phyloP scores from a whole-genome alignment of 2,113 vertebrate genomes.

The Rhea pennata region DNA sequence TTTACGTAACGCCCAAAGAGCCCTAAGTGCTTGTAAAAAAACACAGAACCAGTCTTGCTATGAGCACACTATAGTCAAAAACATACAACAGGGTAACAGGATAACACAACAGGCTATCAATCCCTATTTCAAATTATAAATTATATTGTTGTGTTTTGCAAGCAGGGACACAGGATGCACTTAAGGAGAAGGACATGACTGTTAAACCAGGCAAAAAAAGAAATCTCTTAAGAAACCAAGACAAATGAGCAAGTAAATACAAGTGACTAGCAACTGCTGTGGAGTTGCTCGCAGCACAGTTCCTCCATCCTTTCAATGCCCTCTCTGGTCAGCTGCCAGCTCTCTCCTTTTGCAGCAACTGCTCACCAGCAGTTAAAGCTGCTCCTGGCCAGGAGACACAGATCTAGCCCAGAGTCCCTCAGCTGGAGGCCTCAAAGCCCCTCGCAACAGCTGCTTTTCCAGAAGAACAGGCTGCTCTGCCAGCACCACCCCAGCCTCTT shows the following conservation, averaged over 20 bases:
- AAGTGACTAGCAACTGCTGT: fast-evolving
- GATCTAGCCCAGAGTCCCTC: too few species aligned
- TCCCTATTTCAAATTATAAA: neutral
- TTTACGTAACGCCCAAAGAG: neutral
- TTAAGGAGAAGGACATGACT: neutral
- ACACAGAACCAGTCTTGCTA: neutral
- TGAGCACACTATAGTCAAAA: neutral
- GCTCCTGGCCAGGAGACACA: neutral
- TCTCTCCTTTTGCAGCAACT: neutral
- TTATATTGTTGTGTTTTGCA: neutral
- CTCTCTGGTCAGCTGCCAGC: neutral
- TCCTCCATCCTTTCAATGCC: neutral
- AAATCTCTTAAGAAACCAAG: neutral
- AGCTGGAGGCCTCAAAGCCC: too few species aligned
- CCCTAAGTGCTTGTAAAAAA: neutral
- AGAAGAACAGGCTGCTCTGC: too few species aligned
- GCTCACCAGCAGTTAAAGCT: neutral
- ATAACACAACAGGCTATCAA: too few species aligned
- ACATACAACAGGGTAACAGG: neutral
- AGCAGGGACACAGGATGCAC: neutral
- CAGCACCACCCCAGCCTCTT: too few species aligned
- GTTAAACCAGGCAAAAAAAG: neutral
- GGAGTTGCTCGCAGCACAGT: neutral
- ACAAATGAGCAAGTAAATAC: neutral
- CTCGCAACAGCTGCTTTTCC: too few species aligned